Conservation (phyloP, 23 tunicate species). For the Trididemnum clinides region DNA sequence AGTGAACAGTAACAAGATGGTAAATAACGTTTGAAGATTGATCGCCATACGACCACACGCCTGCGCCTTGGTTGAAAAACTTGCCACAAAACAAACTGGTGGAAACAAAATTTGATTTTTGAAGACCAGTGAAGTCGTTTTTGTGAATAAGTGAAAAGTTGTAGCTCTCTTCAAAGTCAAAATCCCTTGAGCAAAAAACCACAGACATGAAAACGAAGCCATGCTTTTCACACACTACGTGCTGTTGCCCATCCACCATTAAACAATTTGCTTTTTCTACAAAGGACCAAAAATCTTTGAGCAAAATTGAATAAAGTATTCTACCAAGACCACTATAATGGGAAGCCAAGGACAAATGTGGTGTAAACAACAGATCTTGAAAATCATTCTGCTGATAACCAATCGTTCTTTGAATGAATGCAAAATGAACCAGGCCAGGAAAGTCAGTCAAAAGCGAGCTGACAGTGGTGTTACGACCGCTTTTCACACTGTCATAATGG, state of each 20-base stretch:
- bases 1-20: neutral
- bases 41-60: neutral
- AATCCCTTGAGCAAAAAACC: no score
- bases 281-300: neutral
- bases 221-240: neutral
- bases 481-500: neutral
- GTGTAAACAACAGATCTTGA: neutral
- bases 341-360: neutral
- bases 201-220: neutral
- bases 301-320: neutral
- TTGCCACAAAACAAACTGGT: constrained; percentile 2
- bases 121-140: no score
- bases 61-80: neutral
- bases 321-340: neutral
- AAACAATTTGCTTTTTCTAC: neutral
- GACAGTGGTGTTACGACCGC: neutral
- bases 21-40: neutral
- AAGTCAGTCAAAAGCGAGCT: neutral
- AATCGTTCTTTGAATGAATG: neutral
- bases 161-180: no score
- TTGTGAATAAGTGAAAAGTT: no score
- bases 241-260: neutral
- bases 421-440: constrained; percentile 25
- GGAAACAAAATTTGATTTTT: neutral
- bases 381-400: neutral